Evolutionary conservation across 2,888 invertebrate genomes (phyloP), one percentile per base, ranked within the genome.

Genomic region (Pollenia angustigena): DNA sequence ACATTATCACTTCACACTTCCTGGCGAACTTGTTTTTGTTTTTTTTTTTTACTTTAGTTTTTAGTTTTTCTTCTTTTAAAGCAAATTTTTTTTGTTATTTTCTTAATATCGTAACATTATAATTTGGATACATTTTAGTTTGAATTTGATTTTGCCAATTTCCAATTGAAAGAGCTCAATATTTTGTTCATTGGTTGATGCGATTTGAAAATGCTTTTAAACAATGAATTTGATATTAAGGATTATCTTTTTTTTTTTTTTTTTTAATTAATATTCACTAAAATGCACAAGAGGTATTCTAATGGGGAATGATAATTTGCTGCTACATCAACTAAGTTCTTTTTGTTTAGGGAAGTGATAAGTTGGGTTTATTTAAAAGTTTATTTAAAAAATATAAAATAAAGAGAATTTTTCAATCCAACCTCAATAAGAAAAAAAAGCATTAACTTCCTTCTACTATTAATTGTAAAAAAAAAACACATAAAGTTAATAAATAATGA

Each of bases 101-200:
- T 64, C 23, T 58, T 42, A 87, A 81, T 85, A 76, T 83, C 85
- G 85, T 87, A 84, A 85, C 89, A 90, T 90, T 90, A 89, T 90
- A 89, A 87, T 90, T 90, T 90, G 90, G 90, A 90, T 90, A 88
- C 88, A 89, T 88, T 89, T 89, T 87, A 88, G 75, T 87, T 81
- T 86, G 14, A 58, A 46, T 54, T 79, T 74, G 9, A 23, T 50
- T 72, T 40, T 54, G 9, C 12, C 46, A 60, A 78, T 48, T 69
- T 42, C 54, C 23, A 68, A 72, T 68, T 12, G 42, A 72, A 75
- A 68, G 32, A 48, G 23, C 85, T 85, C 85, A 87, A 85, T 87
- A 50, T 76, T 82, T 75, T 85, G 85, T 87, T 87, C 82, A 85
- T 87, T 85, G 87, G 87, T 71, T 58, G 6, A 3, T 23, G 1